Percentiles rank a stretch among this genome's conserved stretches.
These are phyloP conservation scores for Athene noctua DNA, from an alignment of 2,113 vertebrate genomes.

Conservation along the genomic window DNA sequence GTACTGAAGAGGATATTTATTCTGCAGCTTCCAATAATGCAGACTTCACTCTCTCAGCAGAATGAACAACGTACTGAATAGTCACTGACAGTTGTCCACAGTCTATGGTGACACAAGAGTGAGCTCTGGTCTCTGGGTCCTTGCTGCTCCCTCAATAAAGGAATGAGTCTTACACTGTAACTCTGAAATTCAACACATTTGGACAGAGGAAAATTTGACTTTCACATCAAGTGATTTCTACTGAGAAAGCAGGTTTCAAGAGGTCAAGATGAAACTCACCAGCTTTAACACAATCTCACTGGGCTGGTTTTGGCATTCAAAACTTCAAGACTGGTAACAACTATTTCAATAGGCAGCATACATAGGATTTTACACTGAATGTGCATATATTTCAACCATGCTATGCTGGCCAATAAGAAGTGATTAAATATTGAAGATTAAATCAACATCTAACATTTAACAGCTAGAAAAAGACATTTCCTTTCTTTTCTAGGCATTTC, in stretches of 20 bases:
- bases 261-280: background rate
- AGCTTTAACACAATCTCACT: background rate
- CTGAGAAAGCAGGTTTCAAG: background rate
- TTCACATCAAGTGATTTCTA: background rate
- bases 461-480: background rate
- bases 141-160: background rate
- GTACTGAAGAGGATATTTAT: slow-evolving; percentile 44
- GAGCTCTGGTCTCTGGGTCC: background rate
- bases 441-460: background rate
- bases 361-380: background rate
- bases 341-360: background rate
- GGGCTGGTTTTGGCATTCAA: background rate
- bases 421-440: background rate
- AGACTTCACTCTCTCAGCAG: background rate
- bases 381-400: background rate
- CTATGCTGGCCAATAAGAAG: background rate
- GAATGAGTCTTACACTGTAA: background rate
- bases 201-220: background rate
- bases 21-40: slow-evolving; percentile 2
- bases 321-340: background rate
- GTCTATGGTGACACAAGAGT: background rate
- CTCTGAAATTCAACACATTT: background rate
- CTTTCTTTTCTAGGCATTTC: background rate
- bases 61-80: background rate
- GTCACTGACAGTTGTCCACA: background rate